These are phyloP conservation scores for Polypedilum pembai DNA, from an alignment of 1,140 invertebrate species.

Conservation along the genomic window DNA sequence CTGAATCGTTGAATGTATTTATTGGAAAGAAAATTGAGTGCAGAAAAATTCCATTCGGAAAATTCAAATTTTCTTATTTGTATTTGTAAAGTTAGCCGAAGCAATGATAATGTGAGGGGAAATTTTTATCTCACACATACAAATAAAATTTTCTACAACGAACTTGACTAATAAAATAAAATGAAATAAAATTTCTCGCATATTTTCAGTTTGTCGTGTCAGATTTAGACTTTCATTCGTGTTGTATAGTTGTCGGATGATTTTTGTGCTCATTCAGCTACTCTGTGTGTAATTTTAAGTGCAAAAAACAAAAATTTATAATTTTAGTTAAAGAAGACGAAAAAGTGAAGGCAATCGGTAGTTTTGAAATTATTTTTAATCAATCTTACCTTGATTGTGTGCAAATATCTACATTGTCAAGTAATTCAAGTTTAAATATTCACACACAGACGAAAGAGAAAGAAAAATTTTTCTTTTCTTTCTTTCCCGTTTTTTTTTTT, in stretches of 20 bases:
- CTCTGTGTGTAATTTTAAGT: conserved; percentile 13
- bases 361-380: neutral
- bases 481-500: neutral
- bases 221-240: conserved; percentile 23
- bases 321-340: neutral
- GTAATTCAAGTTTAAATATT: too few species aligned
- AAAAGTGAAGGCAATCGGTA: neutral
- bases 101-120: conserved; percentile 22
- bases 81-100: neutral
- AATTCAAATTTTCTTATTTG: neutral
- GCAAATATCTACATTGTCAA: conserved; percentile 4
- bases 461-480: neutral
- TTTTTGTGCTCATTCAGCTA: neutral
- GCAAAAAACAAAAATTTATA: neutral
- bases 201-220: conserved; percentile 24
- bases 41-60: neutral
- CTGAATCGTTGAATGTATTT: too few species aligned
- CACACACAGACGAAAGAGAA: too few species aligned
- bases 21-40: too few species aligned
- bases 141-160: neutral
- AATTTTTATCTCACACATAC: conserved; percentile 1
- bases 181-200: conserved; percentile 22
- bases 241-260: conserved; percentile 18
- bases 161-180: neutral
- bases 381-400: neutral